Base-by-base conservation (phyloP, 2,888 invertebrate species). In the Danaus chrysippus region DNA sequence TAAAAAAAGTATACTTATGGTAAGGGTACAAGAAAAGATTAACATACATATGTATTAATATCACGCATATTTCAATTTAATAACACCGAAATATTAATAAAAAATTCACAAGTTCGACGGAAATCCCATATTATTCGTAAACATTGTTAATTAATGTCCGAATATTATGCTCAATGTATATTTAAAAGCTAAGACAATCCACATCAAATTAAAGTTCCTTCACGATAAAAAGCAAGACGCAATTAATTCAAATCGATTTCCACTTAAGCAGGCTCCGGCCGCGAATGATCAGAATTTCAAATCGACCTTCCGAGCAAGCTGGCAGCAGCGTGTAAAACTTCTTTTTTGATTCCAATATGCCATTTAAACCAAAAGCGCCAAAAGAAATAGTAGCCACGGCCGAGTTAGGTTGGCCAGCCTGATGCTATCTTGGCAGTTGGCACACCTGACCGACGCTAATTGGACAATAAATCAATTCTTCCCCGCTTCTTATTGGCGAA, bases 391-490 rank as follows among this genome's bases (percentile, higher is more conserved):
- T 84, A 84, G 86, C 79, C 79, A 78, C 82, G 79, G 75, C 80
- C 84, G 81, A 83, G 84, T 88, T 87, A 87, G 87, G 89, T 88
- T 90, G 87, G 83, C 87, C 87, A 85, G 80, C 83, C 82, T 85
- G 91, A 91, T 91, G 82, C 84, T 91, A 91, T 91, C 91, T 90
- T 88, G 89, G 89, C 90, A 90, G 90, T 91, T 91, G 91, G 91
- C 91, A 91, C 91, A 89, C 90, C 89, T 90, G 91, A 91, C 89
- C 88, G 87, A 91, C 90, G 87, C 90, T 91, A 91, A 91, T 91
- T 91, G 91, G 90, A 89, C 90, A 91, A 91, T 91, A 91, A 91
- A 91, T 91, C 91, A 91, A 91, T 91, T 90, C 90, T 89, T 86
- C 83, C 84, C 84, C 84, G 88, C 87, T 90, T 91, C 89, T 91